phyloP scores from a whole-genome alignment of 2,113 vertebrate species.

The Alces alces region DNA sequence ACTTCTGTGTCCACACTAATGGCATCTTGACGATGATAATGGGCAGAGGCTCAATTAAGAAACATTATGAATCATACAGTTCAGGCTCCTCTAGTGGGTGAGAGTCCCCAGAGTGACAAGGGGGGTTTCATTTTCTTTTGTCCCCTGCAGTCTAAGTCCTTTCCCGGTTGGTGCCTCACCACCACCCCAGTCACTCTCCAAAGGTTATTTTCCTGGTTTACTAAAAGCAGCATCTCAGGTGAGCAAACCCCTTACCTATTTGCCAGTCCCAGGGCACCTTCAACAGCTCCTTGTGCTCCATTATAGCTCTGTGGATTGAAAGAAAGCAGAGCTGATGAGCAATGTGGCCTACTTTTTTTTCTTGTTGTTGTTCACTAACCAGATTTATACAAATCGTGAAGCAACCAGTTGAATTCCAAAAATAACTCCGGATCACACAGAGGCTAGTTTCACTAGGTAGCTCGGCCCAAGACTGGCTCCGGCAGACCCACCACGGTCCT shows the following conservation, averaged over 20 bases:
- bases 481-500: not conserved
- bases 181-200: not conserved
- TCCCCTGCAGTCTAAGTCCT: not conserved
- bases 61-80: constrained; percentile 17
- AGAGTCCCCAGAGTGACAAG: not conserved
- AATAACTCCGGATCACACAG: constrained; percentile 5
- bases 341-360: not conserved
- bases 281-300: constrained; percentile 97
- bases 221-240: not conserved
- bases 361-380: not conserved
- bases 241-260: constrained; percentile 87
- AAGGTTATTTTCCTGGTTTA: not conserved
- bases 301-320: constrained; percentile 89
- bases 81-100: not conserved
- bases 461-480: not conserved
- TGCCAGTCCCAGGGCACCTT: constrained; percentile 98
- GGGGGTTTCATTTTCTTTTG: not conserved
- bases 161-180: not conserved
- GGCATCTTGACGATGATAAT: not conserved
- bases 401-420: not conserved
- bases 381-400: not conserved
- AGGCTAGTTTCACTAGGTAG: constrained; percentile 54
- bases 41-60: constrained; percentile 51
- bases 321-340: constrained; percentile 58
- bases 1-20: constrained; percentile 50